Evolutionary conservation across 2,888 invertebrate species (phyloP).

Genomic region (Morinoia aosen): DNA sequence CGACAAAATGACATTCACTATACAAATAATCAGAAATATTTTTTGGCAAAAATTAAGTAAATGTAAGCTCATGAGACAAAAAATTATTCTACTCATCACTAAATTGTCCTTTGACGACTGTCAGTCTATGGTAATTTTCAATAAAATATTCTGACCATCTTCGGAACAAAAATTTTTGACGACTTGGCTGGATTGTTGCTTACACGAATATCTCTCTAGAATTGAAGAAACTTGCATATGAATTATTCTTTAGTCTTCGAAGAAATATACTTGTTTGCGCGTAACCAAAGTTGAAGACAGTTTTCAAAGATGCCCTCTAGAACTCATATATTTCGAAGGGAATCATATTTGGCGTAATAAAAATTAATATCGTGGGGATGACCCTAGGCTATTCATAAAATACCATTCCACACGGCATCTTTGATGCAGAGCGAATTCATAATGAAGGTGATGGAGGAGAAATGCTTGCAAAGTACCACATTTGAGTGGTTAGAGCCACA

Average conservation of each 20-base stretch:
- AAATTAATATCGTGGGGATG: background rate
- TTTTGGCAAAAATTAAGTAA: no score
- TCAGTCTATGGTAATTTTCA: background rate
- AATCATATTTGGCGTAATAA: background rate
- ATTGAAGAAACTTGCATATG: background rate
- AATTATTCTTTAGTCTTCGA: background rate
- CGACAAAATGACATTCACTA: no score
- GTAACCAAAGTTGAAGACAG: background rate
- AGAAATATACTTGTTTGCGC: background rate
- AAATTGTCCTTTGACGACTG: background rate
- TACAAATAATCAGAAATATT: no score
- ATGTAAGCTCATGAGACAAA: no score
- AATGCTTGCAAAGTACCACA: background rate
- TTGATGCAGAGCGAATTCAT: background rate
- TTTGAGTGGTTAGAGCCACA: background rate
- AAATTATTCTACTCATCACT: no score
- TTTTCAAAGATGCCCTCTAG: background rate
- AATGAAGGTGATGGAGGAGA: background rate
- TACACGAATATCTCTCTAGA: background rate
- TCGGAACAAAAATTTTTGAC: background rate
- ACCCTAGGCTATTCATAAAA: background rate
- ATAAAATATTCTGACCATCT: background rate
- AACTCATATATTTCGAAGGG: background rate
- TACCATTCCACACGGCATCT: background rate
- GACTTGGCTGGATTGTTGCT: background rate